phyloP scores from a whole-genome alignment of 2,888 invertebrate species.

The Agonopterix arenella region DNA sequence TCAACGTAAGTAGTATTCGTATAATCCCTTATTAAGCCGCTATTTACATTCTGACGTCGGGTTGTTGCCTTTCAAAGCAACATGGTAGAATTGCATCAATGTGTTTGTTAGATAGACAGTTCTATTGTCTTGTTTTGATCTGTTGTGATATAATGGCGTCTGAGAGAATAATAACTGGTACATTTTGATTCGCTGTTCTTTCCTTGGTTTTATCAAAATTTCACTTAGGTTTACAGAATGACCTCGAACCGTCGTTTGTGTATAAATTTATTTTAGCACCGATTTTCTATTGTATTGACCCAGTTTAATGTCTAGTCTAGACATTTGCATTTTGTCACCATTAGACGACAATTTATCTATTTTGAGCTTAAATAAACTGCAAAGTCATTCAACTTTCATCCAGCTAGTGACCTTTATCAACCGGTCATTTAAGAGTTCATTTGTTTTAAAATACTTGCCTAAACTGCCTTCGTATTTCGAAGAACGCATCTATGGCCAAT shows the following conservation, averaged over 20 bases:
- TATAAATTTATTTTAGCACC: neutral
- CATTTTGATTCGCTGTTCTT: no score
- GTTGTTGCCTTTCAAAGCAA: no score
- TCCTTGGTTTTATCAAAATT: no score
- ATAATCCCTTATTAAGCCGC: no score
- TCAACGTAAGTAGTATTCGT: constrained; percentile 51
- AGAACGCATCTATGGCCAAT: neutral
- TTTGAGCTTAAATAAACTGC: constrained; percentile 1
- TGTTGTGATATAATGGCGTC: no score
- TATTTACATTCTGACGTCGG: no score
- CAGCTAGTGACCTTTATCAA: neutral
- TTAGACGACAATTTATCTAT: constrained; percentile 1
- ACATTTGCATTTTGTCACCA: constrained; percentile 3
- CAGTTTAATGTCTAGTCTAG: constrained; percentile 2
- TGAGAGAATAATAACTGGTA: no score
- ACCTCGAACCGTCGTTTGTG: no score
- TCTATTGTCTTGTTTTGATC: no score
- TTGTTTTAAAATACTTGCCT: neutral
- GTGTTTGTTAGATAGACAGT: no score
- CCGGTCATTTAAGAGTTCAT: neutral
- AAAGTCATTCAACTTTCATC: constrained; percentile 3
- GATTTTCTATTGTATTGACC: neutral
- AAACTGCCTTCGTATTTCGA: neutral
- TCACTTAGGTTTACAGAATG: neutral
- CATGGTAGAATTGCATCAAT: no score